phyloP scores from a whole-genome alignment of 1,140 invertebrate species.

The Thaumatotibia leucotreta region DNA sequence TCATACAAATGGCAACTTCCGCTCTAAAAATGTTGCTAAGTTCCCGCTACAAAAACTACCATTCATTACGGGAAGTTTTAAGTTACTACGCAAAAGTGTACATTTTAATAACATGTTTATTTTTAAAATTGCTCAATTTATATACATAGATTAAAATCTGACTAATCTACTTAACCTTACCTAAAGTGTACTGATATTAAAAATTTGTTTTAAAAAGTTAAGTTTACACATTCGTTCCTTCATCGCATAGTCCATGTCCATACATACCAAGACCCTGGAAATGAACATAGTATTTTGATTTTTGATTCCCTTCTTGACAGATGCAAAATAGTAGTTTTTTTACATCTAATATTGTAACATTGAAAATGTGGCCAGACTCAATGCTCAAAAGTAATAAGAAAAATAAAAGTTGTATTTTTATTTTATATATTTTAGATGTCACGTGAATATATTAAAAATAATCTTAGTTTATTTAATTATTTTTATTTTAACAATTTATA shows the following conservation, averaged over 20 bases:
- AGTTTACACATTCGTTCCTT: too few species aligned
- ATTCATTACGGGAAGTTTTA: not conserved
- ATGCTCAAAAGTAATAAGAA: not conserved
- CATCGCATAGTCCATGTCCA: too few species aligned
- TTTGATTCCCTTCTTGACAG: too few species aligned
- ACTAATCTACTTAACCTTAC: too few species aligned
- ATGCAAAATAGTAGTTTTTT: not conserved
- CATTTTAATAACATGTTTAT: not conserved
- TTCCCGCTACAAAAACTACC: not conserved
- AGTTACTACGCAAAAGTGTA: not conserved
- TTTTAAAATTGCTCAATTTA: not conserved
- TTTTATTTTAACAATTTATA: too few species aligned
- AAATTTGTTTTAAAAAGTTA: too few species aligned
- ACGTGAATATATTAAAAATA: too few species aligned
- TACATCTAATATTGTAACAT: not conserved
- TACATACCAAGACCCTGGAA: too few species aligned
- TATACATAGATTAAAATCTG: not conserved
- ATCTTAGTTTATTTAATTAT: too few species aligned
- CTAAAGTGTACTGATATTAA: too few species aligned
- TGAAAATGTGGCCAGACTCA: not conserved
- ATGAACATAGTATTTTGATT: too few species aligned
- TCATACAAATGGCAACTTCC: slow-evolving; percentile 70
- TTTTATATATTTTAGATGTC: too few species aligned
- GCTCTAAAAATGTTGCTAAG: slow-evolving; percentile 36
- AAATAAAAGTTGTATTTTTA: not conserved